Conservation (phyloP, 2,888 invertebrate species). For the Rhingia rostrata region DNA sequence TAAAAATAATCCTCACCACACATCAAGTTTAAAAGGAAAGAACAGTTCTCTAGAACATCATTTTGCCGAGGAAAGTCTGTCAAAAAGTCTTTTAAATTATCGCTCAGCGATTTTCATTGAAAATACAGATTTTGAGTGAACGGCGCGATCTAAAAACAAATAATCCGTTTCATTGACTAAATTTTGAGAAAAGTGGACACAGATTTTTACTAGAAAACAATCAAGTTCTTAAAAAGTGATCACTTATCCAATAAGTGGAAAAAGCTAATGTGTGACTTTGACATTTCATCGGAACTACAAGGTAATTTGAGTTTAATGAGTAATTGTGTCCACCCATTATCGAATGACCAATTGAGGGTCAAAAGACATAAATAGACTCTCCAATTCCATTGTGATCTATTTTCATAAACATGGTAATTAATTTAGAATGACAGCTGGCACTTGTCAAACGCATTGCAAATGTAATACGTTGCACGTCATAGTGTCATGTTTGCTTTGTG, state of each 20-base stretch:
- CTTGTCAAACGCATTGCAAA: constrained; percentile 42
- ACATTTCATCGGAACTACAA: constrained; percentile 25
- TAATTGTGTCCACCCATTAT: constrained; percentile 11
- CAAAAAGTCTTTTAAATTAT: constrained; percentile 17
- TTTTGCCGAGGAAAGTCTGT: constrained; percentile 20
- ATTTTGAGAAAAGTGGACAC: constrained; percentile 23
- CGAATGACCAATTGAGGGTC: neutral
- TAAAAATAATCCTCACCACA: constrained; percentile 33
- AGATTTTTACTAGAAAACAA: constrained; percentile 37
- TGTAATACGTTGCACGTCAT: constrained; percentile 46
- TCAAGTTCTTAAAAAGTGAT: constrained; percentile 43
- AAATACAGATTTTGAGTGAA: constrained; percentile 6
- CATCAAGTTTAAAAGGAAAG: constrained; percentile 39
- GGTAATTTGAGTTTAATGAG: constrained; percentile 20
- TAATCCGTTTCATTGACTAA: constrained; percentile 30
- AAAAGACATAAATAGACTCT: neutral
- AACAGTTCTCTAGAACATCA: constrained; percentile 46
- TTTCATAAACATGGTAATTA: constrained; percentile 9
- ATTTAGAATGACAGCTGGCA: constrained; percentile 30
- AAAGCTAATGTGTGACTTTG: neutral
- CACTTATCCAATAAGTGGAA: constrained; percentile 15
- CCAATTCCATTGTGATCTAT: neutral
- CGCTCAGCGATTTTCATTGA: constrained; percentile 8
- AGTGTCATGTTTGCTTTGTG: constrained; percentile 32
- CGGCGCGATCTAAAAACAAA: constrained; percentile 6